Percentiles rank a stretch among this genome's conserved stretches.
Evolutionary conservation across 2,797 vertebrate species (phyloP).

Genomic region (Sebastes itinus): DNA sequence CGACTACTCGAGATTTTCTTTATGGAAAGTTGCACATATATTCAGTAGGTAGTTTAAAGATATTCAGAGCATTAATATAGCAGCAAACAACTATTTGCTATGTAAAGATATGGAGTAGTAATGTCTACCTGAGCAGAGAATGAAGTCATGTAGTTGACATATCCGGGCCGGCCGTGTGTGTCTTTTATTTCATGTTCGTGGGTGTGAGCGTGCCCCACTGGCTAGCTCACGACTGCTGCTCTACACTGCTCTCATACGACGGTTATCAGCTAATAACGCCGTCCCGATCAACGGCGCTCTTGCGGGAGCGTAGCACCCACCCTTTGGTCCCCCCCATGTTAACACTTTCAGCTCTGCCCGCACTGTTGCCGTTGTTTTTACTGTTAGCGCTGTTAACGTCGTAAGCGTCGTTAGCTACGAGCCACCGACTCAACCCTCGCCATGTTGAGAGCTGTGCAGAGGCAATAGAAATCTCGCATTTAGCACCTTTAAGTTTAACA

Average conservation of each 20-base stretch:
- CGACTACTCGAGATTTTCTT: background rate
- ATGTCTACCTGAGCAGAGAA: background rate
- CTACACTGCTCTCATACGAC: too few relatives aligned
- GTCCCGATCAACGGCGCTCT: too few relatives aligned
- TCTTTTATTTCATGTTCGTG: background rate
- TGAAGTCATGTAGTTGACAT: background rate
- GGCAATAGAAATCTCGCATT: too few relatives aligned
- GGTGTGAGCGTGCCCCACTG: too few relatives aligned
- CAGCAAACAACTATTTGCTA: background rate
- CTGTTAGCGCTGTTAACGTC: too few relatives aligned
- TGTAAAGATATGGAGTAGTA: background rate
- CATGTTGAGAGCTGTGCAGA: too few relatives aligned
- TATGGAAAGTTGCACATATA: background rate
- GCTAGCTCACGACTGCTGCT: accelerated
- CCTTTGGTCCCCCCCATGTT: accelerated
- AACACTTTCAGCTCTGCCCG: too few relatives aligned
- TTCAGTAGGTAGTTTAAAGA: background rate
- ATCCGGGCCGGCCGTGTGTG: background rate
- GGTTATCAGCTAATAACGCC: too few relatives aligned
- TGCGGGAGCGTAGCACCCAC: too few relatives aligned
- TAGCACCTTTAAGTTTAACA: background rate
- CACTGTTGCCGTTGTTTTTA: too few relatives aligned
- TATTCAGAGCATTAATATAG: background rate
- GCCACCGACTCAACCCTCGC: too few relatives aligned
- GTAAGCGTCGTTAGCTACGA: too few relatives aligned